These are phyloP conservation scores for Chitala chitala DNA, from an alignment of 2,113 vertebrate genomes.

Conservation along the genomic window DNA sequence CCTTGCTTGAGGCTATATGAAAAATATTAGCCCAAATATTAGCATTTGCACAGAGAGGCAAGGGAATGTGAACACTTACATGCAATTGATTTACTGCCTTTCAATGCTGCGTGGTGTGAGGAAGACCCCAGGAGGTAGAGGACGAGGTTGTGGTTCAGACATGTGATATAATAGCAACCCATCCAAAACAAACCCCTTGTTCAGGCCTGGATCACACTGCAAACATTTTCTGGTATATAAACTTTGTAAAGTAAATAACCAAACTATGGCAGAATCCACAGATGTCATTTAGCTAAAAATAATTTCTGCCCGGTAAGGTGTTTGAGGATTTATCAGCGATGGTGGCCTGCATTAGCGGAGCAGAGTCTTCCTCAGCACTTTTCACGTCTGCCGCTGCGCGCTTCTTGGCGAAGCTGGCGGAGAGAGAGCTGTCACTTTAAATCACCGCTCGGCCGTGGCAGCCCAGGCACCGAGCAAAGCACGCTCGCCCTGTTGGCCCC, in stretches of 20 bases:
- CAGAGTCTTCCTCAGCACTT: not conserved
- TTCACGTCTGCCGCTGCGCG: not conserved
- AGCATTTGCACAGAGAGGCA: not conserved
- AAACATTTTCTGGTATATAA: constrained; percentile 25
- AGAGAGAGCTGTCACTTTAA: not conserved
- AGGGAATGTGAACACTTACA: not conserved
- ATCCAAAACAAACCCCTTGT: not conserved
- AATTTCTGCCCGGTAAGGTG: constrained; percentile 27
- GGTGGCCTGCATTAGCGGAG: constrained; percentile 16
- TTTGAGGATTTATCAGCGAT: constrained; percentile 31
- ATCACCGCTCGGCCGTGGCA: no score
- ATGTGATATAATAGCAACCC: not conserved
- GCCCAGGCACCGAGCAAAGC: no score
- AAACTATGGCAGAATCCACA: constrained; percentile 24
- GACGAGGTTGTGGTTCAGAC: not conserved
- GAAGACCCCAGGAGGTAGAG: not conserved
- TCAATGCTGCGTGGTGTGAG: not conserved
- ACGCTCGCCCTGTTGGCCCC: not conserved
- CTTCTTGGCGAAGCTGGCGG: no score
- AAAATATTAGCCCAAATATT: no score
- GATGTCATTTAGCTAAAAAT: constrained; percentile 34
- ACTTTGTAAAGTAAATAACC: constrained; percentile 15
- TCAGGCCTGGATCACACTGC: not conserved
- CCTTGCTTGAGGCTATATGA: no score
- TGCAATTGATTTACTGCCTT: not conserved